phyloP scores from a whole-genome alignment of 2,797 vertebrate species.

The Gallinago solitaria region DNA sequence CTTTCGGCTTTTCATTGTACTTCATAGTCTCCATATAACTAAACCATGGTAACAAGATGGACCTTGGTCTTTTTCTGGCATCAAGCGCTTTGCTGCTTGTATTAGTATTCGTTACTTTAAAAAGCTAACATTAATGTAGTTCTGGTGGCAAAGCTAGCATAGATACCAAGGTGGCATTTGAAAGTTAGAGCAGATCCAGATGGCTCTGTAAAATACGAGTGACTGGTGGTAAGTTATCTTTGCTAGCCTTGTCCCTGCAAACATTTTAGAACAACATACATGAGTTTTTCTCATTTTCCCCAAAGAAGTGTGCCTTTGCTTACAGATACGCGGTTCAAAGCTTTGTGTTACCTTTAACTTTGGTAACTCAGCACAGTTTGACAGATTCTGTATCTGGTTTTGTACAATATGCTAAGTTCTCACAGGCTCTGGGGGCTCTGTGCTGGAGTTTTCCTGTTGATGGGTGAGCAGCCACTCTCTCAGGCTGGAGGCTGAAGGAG shows the following conservation, averaged over 20 bases:
- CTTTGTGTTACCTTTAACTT: neutral
- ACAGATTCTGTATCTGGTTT: neutral
- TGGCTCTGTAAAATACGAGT: neutral
- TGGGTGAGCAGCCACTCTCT: neutral
- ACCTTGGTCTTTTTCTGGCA: neutral
- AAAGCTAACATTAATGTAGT: neutral
- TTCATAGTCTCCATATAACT: neutral
- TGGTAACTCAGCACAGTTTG: neutral
- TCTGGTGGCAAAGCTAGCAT: neutral
- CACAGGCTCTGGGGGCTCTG: neutral
- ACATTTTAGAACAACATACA: neutral
- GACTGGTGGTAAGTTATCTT: neutral
- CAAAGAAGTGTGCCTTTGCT: neutral
- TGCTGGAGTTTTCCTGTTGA: slow-evolving; percentile 2
- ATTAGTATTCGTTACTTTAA: neutral
- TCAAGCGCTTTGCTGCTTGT: neutral
- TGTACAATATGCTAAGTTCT: neutral
- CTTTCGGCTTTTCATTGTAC: neutral
- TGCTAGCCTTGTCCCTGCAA: neutral
- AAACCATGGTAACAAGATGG: neutral
- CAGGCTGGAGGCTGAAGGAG: neutral
- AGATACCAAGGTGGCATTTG: neutral
- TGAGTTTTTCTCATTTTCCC: neutral
- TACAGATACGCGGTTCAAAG: neutral
- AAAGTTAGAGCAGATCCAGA: neutral